Conservation (phyloP, 2,888 invertebrate genomes). For the Dioctria linearis region DNA sequence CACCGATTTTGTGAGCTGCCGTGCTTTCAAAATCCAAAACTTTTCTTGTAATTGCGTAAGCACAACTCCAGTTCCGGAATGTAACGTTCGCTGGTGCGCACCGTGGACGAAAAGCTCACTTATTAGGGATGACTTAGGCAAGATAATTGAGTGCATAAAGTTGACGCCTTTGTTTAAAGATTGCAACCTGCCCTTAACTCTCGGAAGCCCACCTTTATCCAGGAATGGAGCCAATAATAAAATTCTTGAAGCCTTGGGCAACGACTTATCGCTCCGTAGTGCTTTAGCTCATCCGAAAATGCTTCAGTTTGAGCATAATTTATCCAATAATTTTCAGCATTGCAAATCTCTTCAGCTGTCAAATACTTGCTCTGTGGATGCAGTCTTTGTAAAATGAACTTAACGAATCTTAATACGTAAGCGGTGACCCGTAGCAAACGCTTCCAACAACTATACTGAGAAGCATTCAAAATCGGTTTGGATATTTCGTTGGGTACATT, state of each 20-base stretch:
- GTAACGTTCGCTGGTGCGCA: neutral
- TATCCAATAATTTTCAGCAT: neutral
- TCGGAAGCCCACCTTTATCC: neutral
- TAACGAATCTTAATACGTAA: neutral
- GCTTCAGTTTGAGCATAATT: neutral
- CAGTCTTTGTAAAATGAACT: neutral
- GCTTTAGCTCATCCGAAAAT: neutral
- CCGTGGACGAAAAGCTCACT: neutral
- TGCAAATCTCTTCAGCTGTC: neutral
- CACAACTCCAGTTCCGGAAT: neutral
- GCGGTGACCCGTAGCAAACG: neutral
- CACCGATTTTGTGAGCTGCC: neutral
- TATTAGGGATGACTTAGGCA: no score
- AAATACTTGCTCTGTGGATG: neutral
- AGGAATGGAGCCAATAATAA: slow-evolving; percentile 31
- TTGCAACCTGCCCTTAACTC: neutral
- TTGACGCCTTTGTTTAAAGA: neutral
- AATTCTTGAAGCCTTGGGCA: slow-evolving; percentile 30
- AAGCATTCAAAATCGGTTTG: neutral
- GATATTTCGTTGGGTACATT: neutral
- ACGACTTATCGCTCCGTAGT: slow-evolving; percentile 1
- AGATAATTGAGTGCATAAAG: neutral
- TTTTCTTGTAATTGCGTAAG: neutral
- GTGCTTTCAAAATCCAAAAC: neutral
- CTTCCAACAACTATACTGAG: neutral